A percentile compares a stretch with the other conserved stretches of the same genome.
Conservation (phyloP, 2,113 vertebrate genomes). For the Ahaetulla prasina region DNA sequence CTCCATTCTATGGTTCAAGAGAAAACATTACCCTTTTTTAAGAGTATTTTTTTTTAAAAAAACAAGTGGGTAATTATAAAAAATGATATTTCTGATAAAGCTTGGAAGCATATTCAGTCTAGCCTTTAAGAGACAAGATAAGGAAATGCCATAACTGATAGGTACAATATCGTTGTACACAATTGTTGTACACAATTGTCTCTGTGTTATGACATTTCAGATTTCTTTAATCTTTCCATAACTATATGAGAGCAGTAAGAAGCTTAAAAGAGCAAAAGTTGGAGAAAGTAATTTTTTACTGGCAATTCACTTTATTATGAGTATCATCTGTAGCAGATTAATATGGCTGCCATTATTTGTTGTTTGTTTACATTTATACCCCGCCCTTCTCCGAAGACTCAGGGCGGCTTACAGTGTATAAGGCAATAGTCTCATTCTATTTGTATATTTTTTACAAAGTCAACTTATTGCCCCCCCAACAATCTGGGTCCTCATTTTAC, state of each 20-base stretch:
- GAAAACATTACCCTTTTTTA: neutral
- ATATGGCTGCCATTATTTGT: neutral
- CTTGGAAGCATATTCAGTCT: neutral
- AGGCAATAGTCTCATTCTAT: too few species aligned
- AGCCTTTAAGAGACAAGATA: neutral
- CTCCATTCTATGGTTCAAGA: neutral
- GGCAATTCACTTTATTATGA: neutral
- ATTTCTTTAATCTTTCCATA: too few species aligned
- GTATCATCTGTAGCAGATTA: neutral
- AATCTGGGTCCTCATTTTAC: too few species aligned
- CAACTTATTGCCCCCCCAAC: too few species aligned
- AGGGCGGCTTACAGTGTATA: too few species aligned
- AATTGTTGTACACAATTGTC: neutral
- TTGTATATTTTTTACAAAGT: too few species aligned
- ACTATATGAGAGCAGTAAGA: neutral
- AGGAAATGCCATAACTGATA: neutral
- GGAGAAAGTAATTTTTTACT: neutral
- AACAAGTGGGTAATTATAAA: neutral
- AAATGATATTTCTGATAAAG: neutral
- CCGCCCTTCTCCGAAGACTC: too few species aligned
- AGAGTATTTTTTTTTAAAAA: neutral
- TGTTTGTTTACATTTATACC: too few species aligned
- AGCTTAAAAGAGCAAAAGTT: neutral
- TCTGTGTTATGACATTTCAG: neutral
- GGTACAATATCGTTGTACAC: neutral